These are phyloP conservation scores for Synanthedon vespiformis DNA, from an alignment of 2,888 invertebrate genomes.

Conservation along the genomic window DNA sequence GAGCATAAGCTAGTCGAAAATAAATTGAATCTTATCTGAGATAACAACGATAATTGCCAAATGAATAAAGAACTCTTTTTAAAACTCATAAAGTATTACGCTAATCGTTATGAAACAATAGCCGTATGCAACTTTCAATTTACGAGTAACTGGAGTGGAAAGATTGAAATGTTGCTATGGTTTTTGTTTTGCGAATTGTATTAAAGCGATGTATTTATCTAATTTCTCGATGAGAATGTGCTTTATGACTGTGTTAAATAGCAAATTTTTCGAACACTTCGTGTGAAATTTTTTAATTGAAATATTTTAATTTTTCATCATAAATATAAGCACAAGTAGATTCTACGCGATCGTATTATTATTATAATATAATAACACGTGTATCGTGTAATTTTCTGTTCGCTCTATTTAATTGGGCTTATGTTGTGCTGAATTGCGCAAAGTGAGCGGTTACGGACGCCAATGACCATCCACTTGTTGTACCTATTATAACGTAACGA, in stretches of 20 bases:
- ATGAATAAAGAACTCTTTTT: too few species aligned
- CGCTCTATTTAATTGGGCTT: constrained; percentile 26
- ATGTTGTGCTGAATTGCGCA: constrained; percentile 25
- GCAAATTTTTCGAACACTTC: too few species aligned
- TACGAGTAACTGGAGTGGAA: constrained; percentile 31
- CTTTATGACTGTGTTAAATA: too few species aligned
- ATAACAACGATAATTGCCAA: too few species aligned
- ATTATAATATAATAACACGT: not conserved
- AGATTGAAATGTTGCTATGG: constrained; percentile 16
- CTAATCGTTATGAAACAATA: too few species aligned
- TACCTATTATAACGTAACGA: constrained; percentile 11
- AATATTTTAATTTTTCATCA: too few species aligned
- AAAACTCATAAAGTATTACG: too few species aligned
- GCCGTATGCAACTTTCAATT: not conserved
- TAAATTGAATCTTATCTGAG: too few species aligned
- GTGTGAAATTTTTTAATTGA: too few species aligned
- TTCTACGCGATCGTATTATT: not conserved
- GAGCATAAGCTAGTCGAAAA: too few species aligned
- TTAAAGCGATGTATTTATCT: too few species aligned
- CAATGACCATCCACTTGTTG: constrained; percentile 23
- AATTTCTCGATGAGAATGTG: too few species aligned
- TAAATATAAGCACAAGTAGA: not conserved
- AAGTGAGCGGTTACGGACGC: constrained; percentile 34
- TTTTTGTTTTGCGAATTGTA: not conserved
- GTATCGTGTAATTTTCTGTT: constrained; percentile 24